Conservation (phyloP, 1,140 invertebrate species). For the Lordiphosa mommai region DNA sequence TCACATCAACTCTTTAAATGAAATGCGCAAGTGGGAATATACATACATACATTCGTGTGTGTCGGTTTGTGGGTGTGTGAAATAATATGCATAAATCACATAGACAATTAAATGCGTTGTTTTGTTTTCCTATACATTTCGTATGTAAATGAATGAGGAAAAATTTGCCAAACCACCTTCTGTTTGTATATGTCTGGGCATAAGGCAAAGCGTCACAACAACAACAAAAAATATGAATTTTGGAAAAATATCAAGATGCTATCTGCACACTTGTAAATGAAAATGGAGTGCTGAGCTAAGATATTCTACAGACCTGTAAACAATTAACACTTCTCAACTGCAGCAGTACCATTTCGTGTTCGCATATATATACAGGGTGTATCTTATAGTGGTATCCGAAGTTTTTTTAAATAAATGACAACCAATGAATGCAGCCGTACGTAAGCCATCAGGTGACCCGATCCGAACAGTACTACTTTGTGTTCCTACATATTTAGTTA, state of each 20-base stretch:
- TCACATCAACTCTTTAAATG: conserved; percentile 60
- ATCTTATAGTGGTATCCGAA: too few species aligned
- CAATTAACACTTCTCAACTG: too few species aligned
- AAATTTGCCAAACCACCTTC: conserved; percentile 25
- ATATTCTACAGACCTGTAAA: too few species aligned
- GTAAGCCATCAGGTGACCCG: too few species aligned
- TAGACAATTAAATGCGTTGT: conserved; percentile 62
- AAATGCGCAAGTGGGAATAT: conserved; percentile 24
- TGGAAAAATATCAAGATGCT: too few species aligned
- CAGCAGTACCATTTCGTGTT: too few species aligned
- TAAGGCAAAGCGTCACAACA: conserved; percentile 23
- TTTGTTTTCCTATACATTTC: conserved; percentile 37
- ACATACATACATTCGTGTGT: not conserved
- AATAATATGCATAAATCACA: conserved; percentile 63
- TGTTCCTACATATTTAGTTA: too few species aligned
- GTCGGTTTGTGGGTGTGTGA: conserved; percentile 17
- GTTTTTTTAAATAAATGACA: too few species aligned
- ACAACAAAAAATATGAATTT: not conserved
- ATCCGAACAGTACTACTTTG: too few species aligned
- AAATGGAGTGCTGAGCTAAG: too few species aligned
- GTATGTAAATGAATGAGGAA: conserved; percentile 55
- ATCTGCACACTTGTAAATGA: not conserved
- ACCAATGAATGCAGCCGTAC: too few species aligned
- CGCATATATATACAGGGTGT: too few species aligned
- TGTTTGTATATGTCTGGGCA: conserved; percentile 10